phyloP scores from a whole-genome alignment of 2,113 vertebrate genomes.

The Phyllostomus discolor region DNA sequence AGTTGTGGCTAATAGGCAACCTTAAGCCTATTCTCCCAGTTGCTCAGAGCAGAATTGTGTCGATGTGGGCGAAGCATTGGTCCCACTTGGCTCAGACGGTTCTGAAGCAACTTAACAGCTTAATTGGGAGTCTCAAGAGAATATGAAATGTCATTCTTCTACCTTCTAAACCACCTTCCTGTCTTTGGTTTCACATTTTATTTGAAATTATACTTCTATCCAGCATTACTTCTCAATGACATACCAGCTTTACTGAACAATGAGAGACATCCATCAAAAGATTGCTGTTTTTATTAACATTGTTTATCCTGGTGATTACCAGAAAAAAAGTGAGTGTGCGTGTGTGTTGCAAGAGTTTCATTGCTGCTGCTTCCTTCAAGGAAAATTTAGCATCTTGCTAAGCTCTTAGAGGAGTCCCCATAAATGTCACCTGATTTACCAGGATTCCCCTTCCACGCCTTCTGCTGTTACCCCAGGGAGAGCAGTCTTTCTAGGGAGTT shows the following conservation, averaged over 20 bases:
- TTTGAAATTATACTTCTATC: constrained; percentile 1
- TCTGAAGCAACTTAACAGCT: not conserved
- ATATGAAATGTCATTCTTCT: not conserved
- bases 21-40: not conserved
- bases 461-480: not conserved
- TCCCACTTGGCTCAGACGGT: not conserved
- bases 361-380: not conserved
- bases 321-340: not conserved
- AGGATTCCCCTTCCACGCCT: not conserved
- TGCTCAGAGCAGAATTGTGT: not conserved
- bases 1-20: not conserved
- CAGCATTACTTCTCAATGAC: not conserved
- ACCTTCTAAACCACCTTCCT: not conserved
- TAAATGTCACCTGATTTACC: not conserved
- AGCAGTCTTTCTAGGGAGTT: not conserved
- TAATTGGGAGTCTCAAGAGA: not conserved
- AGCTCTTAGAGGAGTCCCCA: not conserved
- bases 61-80: not conserved
- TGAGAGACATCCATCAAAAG: not conserved
- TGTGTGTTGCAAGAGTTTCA: not conserved
- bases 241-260: not conserved
- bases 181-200: not conserved
- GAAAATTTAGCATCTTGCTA: not conserved
- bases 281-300: not conserved
- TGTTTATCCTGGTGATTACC: not conserved